These are phyloP conservation scores for Bradypus variegatus DNA, from an alignment of 2,797 vertebrate species.

Conservation along the genomic window DNA sequence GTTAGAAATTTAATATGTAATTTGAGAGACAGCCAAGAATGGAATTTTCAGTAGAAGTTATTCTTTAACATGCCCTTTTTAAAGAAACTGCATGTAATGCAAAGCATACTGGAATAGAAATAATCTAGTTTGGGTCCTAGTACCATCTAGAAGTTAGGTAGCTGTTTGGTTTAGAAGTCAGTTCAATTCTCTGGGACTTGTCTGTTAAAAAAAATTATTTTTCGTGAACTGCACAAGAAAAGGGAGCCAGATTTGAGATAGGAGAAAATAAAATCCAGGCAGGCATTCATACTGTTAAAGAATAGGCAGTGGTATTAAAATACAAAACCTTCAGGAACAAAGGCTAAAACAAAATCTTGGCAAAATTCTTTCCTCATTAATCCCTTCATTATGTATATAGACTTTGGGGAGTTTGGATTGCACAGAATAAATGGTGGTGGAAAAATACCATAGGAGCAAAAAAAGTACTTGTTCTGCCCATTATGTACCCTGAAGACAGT, in stretches of 20 bases:
- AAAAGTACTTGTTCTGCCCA: not conserved
- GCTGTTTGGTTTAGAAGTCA: not conserved
- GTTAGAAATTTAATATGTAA: not conserved
- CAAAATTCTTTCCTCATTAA: not conserved
- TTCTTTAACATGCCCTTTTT: not conserved
- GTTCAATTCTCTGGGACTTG: not conserved
- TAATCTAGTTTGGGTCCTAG: not conserved
- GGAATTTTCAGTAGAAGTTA: not conserved
- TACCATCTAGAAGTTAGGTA: not conserved
- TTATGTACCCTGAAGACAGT: not conserved
- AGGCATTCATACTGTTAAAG: not conserved
- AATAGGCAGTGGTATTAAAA: not conserved
- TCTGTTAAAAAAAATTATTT: not conserved
- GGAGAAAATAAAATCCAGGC: not conserved
- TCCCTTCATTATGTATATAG: not conserved
- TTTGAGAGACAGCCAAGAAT: not conserved
- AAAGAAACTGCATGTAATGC: not conserved
- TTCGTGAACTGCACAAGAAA: not conserved
- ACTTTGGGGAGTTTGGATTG: not conserved
- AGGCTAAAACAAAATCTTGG: not conserved
- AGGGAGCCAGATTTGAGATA: not conserved
- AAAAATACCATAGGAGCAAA: not conserved
- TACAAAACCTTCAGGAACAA: not conserved
- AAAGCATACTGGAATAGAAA: not conserved
- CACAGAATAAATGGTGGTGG: not conserved